Evolutionary conservation across 2,113 vertebrate species (phyloP).

Genomic region (Bubo scandiacus): DNA sequence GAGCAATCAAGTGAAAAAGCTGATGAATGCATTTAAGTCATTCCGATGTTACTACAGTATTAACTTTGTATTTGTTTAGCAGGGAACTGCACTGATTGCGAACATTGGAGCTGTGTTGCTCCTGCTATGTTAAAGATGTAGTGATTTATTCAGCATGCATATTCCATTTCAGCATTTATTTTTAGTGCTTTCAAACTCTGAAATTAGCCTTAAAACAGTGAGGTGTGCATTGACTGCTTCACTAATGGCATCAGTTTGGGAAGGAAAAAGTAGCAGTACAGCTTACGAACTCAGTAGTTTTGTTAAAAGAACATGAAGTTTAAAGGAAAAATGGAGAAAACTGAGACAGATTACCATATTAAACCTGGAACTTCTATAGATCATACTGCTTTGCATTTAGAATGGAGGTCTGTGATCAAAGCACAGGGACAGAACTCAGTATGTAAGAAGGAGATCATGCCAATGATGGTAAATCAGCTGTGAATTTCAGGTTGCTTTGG

Average conservation of each 20-base stretch:
- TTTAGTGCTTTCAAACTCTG: conserved; percentile 29
- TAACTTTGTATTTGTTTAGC: neutral
- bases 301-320: neutral
- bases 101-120: neutral
- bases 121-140: neutral
- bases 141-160: conserved; percentile 27
- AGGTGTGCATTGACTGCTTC: conserved; percentile 21
- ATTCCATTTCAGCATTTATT: neutral
- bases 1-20: neutral
- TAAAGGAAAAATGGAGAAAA: neutral
- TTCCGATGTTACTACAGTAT: neutral
- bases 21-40: neutral
- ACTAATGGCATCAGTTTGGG: neutral
- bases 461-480: neutral
- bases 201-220: conserved; percentile 20
- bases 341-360: neutral
- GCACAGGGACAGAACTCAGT: neutral
- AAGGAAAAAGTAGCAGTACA: neutral
- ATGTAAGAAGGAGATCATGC: neutral
- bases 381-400: neutral
- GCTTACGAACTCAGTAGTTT: neutral
- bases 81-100: neutral
- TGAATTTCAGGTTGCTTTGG: neutral
- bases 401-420: neutral
- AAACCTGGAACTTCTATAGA: neutral